Base-by-base conservation (phyloP, 2,113 vertebrate genomes). In the Alosa alosa region DNA sequence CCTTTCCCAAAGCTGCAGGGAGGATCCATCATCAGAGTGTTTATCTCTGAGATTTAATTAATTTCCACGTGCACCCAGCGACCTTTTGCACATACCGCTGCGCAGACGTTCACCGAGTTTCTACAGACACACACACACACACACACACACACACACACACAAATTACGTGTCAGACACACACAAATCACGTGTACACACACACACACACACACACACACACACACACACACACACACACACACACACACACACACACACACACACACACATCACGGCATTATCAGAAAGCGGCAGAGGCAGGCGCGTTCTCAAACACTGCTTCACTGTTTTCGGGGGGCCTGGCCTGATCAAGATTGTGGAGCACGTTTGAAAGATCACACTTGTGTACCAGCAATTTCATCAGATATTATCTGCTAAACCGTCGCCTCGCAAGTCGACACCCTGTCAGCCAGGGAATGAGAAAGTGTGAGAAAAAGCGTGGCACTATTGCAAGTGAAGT, bases 41-140 rank as follows among this genome's bases (percentile, higher is more conserved):
- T 87, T 87, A 87, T 87, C 86, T 82, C 22, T 39, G 36, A 83
- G 82, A 83, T 64, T 46, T 52, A 87, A 87, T 84, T 22, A 22
- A 87, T 84, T 72, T 72, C 78, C 45, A 64, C 50, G 44, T 75
- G 41, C 55, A 85, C 57, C 45, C 1, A 22, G 46, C 55, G 81
- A 85, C 84, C 86, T 87, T 87, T 78, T 8, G 31, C 17, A n/a
- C 7, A 81, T 44, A n/a, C 4, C 60, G 55, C 68, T 13, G 68
- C 13, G 68, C 25, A 75, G 68, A 75, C 25, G 31, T 75, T 75
- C 68, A 36, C 68, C 18, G 31, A 75, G 11, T 75, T 75, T 75
- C 31, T 75, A 31, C 22, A n/a, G 31, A 64, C 15, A 64, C 6
- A 68, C 60, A 68, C 60, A n/a, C 20, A 68, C 60, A n/a, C 60